Evolutionary conservation across 64 coral and sea anemone species (phyloP), one percentile per base, ranked within the genome.

Genomic region (Pachyseris speciosa): DNA sequence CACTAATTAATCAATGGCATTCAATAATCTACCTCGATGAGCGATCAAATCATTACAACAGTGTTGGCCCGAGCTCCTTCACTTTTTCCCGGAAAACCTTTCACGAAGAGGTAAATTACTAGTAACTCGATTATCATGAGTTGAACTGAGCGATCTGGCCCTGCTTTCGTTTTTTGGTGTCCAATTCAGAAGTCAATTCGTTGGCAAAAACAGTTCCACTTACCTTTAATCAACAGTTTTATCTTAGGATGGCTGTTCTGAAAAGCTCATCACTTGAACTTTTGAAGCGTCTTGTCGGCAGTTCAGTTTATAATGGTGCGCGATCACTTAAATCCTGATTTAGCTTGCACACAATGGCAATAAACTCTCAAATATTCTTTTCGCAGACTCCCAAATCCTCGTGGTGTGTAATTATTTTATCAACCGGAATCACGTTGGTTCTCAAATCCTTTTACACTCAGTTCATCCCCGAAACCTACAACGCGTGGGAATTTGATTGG

Each of bases 261-360:
- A 76, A 52, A 37, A 40, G 52, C 52, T 41, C 77, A 81, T 61
- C 34, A 13, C 77, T 81, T 81, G 77, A 61, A 26, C n/a, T n/a
- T n/a, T n/a, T n/a, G n/a, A n/a, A n/a, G n/a, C n/a, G n/a, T 51
- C 44, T 17, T 15, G 12, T 74, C 33, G 71, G 45, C 41, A 32
- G 64, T 33, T 67, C 64, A 7, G 67, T 39, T 51, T 19, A 52
- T 31, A 52, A 24, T 32, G 15, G 63, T n/a, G 51, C 42, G 45
- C 36, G 49, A n/a, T 24, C 44, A 22, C 26, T 30, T 48, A 27
- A 75, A 31, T 50, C 43, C 10, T 31, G 9, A 15, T 19, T 50
- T 76, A 10, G 7, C 12, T 45, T 31, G 26, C 42, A 51, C 44
- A 76, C 44, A 76, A 76, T 50, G 43, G 44, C 49, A 31, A 50